Conservation (phyloP, 37 sponge, comb jelly and placozoan genomes). For the Cladorhizidae sp. region DNA sequence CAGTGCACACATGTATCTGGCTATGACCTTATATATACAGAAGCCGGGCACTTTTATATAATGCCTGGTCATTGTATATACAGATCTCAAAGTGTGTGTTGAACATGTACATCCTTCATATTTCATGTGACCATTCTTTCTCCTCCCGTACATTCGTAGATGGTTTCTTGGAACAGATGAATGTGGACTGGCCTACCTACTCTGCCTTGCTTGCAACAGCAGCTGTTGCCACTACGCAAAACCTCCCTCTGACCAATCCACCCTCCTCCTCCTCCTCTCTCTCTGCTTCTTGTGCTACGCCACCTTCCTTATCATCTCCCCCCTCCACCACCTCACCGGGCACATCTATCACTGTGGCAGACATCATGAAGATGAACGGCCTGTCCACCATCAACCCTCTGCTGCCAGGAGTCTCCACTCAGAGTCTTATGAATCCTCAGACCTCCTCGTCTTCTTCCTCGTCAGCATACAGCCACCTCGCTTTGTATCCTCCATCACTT, state of each 20-base stretch:
- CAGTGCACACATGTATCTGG: too few relatives aligned
- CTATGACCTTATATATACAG: too few relatives aligned
- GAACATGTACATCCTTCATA: too few relatives aligned
- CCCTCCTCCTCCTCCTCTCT: background rate
- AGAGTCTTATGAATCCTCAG: background rate
- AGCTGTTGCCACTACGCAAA: background rate
- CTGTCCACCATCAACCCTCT: background rate
- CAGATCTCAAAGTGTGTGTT: too few relatives aligned
- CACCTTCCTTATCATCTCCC: background rate
- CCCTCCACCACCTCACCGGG: background rate
- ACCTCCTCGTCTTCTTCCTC: background rate
- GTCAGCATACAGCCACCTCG: background rate
- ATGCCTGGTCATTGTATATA: too few relatives aligned
- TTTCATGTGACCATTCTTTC: background rate
- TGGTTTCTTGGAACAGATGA: background rate
- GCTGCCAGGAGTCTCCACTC: background rate
- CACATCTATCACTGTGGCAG: background rate
- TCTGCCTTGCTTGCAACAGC: background rate
- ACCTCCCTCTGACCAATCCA: background rate
- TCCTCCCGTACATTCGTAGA: background rate
- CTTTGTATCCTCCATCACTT: background rate
- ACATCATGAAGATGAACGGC: conserved; percentile 4
- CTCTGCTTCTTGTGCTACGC: background rate
- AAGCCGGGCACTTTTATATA: too few relatives aligned
- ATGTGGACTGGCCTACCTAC: background rate